Conservation (phyloP, 2,888 invertebrate genomes). For the Drosophila ustulata region DNA sequence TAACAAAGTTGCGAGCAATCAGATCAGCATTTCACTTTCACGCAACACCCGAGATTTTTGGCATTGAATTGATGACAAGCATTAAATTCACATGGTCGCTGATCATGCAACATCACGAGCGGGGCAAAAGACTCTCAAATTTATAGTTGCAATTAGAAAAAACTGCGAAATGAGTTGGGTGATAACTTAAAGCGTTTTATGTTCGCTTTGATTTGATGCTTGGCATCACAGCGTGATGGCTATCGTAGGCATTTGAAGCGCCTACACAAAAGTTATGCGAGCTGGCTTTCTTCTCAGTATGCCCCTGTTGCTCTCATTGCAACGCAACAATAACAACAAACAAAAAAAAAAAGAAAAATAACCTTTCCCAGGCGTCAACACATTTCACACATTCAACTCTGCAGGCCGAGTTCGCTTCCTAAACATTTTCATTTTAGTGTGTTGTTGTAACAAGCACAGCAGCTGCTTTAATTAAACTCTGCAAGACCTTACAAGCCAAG, state of each 20-base stretch:
- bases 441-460: constrained; percentile 61
- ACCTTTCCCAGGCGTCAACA: constrained; percentile 69
- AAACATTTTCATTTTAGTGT: constrained; percentile 59
- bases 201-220: constrained; percentile 18
- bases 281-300: constrained; percentile 14
- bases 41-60: constrained; percentile 11
- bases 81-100: constrained; percentile 10
- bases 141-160: neutral
- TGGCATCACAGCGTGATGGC: constrained; percentile 41
- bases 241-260: constrained; percentile 13
- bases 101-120: constrained; percentile 3
- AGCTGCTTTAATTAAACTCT: constrained; percentile 77
- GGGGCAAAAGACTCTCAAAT: neutral
- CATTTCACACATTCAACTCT: constrained; percentile 69
- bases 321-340: neutral
- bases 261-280: constrained; percentile 20
- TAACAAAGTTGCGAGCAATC: constrained; percentile 10
- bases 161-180: neutral
- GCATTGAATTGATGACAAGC: constrained; percentile 27
- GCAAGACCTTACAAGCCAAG: constrained; percentile 71
- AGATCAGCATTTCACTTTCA: constrained; percentile 40
- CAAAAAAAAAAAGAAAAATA: constrained; percentile 3
- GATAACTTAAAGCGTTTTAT: constrained; percentile 11
- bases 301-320: constrained; percentile 33
- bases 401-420: constrained; percentile 28